phyloP scores from a whole-genome alignment of 2,113 vertebrate species.

The Synchiropus splendidus region DNA sequence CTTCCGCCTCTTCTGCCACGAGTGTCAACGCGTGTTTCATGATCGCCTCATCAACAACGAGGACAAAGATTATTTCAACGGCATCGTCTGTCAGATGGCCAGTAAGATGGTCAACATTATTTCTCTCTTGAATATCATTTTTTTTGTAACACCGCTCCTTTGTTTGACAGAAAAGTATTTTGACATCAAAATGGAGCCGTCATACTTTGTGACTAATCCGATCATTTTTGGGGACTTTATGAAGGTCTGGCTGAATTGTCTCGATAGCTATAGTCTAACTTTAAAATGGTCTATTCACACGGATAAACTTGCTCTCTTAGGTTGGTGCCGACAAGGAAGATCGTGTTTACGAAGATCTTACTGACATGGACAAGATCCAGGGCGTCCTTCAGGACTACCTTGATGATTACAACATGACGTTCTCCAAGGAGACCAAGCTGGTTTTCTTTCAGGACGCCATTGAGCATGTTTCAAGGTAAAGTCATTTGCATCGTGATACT shows the following conservation, averaged over 20 bases:
- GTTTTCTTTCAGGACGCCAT: constrained; percentile 85
- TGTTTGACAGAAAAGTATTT: constrained; percentile 70
- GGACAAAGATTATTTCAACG: constrained; percentile 77
- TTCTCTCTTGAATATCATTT: background rate
- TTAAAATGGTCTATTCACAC: background rate
- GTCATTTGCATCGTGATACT: background rate
- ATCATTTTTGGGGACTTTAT: constrained; percentile 83
- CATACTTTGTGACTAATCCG: constrained; percentile 66
- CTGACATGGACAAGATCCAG: constrained; percentile 68
- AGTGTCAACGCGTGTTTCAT: constrained; percentile 79
- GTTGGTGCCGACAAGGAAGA: constrained; percentile 63
- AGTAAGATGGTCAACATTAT: constrained; percentile 49
- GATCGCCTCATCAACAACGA: constrained; percentile 76
- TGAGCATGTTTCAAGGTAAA: constrained; percentile 77
- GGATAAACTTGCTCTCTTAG: background rate
- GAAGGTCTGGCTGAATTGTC: constrained; percentile 50
- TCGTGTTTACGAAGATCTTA: constrained; percentile 70
- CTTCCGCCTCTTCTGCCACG: constrained; percentile 78
- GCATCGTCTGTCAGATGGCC: constrained; percentile 75
- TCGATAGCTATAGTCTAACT: no score
- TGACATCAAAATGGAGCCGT: constrained; percentile 64
- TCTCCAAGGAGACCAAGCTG: constrained; percentile 76
- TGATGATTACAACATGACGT: constrained; percentile 75
- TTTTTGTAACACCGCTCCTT: background rate
- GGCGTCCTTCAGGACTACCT: constrained; percentile 77